Conservation (phyloP, 2,888 invertebrate genomes). For the Perizoma affinitatum region DNA sequence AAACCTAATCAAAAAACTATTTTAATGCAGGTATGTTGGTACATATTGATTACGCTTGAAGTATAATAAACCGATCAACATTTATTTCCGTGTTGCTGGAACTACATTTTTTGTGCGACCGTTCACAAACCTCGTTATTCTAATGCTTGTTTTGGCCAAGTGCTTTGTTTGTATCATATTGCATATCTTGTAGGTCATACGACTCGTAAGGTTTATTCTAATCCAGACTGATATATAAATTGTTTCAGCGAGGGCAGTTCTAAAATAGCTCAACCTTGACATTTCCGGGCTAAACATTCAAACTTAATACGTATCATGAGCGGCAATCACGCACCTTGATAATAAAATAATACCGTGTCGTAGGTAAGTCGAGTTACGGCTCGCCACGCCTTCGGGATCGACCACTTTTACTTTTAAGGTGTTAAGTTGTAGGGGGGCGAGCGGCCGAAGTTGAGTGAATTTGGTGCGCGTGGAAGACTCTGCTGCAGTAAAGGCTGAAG, state of each 20-base stretch:
- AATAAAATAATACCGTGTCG: constrained; percentile 50
- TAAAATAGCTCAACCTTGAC: constrained; percentile 53
- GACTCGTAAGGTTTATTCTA: constrained; percentile 19
- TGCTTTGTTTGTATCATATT: constrained; percentile 15
- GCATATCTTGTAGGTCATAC: constrained; percentile 26
- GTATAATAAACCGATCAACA: constrained; percentile 7
- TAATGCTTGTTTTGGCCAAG: constrained; percentile 9
- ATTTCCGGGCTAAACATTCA: constrained; percentile 50
- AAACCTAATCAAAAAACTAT: too few species aligned
- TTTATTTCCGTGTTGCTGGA: constrained; percentile 20
- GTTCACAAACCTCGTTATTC: constrained; percentile 11
- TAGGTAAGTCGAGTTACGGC: constrained; percentile 60
- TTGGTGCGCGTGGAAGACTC: constrained; percentile 50
- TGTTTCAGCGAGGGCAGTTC: constrained; percentile 35
- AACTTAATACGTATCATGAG: constrained; percentile 46
- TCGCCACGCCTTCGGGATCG: constrained; percentile 72
- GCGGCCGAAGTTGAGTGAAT: constrained; percentile 39
- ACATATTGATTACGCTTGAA: constrained; percentile 14
- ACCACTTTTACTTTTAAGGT: constrained; percentile 78
- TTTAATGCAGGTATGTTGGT: background rate
- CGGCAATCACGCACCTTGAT: constrained; percentile 58
- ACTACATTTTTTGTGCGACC: constrained; percentile 15
- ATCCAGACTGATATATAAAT: constrained; percentile 29
- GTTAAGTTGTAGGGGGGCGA: constrained; percentile 62
- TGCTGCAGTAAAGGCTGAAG: constrained; percentile 40